These are phyloP conservation scores for Dicyrtomina minuta DNA, from an alignment of 2,888 invertebrate species.

Conservation along the genomic window DNA sequence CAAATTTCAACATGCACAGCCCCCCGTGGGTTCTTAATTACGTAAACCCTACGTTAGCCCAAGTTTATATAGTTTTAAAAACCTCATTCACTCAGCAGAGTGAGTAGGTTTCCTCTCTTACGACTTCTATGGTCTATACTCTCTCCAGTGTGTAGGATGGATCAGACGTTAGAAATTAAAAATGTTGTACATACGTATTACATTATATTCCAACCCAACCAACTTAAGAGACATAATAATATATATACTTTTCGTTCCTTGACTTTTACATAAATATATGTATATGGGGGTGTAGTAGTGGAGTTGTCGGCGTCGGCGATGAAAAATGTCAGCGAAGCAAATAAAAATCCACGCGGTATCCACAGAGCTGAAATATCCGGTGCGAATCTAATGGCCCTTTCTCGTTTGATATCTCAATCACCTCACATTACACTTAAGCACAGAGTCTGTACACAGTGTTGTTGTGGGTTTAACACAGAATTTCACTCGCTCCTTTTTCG, in stretches of 20 bases:
- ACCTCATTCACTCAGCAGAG: too few relatives aligned
- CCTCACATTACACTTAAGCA: neutral
- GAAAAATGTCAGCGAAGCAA: conserved; percentile 13
- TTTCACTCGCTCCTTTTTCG: neutral
- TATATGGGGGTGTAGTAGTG: neutral
- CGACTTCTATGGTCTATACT: too few relatives aligned
- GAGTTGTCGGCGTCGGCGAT: neutral
- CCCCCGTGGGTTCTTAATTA: conserved; percentile 53
- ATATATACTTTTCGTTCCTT: neutral
- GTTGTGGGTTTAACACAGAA: too few relatives aligned
- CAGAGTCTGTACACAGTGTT: neutral
- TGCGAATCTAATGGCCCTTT: neutral
- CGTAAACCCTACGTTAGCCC: conserved; percentile 44
- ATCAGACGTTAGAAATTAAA: conserved; percentile 9
- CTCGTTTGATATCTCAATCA: conserved; percentile 27
- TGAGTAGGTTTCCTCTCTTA: too few relatives aligned
- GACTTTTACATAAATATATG: neutral
- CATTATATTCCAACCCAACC: neutral
- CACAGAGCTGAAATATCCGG: conserved; percentile 15
- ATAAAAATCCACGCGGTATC: neutral
- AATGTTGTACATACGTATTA: neutral
- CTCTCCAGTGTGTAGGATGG: too few relatives aligned
- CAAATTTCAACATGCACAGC: conserved; percentile 45
- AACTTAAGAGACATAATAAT: neutral
- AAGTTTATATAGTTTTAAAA: conserved; percentile 27